Percentiles rank a stretch among this genome's conserved stretches.
phyloP scores from a whole-genome alignment of 2,797 vertebrate species.

The Sebastes taczanowskii region DNA sequence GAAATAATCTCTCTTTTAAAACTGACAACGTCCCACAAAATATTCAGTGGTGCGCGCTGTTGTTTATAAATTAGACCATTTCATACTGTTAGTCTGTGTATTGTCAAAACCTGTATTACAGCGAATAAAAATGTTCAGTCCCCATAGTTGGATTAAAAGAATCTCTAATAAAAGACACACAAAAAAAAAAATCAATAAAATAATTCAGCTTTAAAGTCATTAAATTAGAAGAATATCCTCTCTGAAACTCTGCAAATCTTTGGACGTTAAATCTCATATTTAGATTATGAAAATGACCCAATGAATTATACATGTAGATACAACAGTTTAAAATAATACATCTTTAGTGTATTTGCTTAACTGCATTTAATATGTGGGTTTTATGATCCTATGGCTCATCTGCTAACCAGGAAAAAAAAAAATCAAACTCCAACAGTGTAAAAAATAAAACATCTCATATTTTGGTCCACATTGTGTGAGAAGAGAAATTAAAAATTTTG shows the following conservation, averaged over 20 bases:
- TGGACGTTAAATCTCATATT: conserved; percentile 8
- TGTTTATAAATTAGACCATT: conserved; percentile 37
- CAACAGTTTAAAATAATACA: conserved; percentile 19
- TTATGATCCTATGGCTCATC: not conserved
- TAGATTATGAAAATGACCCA: not conserved
- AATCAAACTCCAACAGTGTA: conserved; percentile 21
- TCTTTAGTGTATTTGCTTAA: not conserved
- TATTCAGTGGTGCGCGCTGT: conserved; percentile 1
- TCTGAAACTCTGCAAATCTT: conserved; percentile 17
- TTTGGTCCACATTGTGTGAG: conserved; percentile 13
- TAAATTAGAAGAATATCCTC: conserved; percentile 40
- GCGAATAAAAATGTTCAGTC: conserved; percentile 23
- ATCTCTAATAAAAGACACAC: conserved; percentile 26
- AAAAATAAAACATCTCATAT: not conserved
- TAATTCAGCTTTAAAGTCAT: conserved; percentile 27
- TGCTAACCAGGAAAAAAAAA: conserved; percentile 13
- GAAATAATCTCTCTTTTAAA: conserved; percentile 47
- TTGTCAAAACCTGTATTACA: conserved; percentile 28
- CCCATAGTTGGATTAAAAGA: conserved; percentile 35
- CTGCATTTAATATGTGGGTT: conserved; percentile 6
- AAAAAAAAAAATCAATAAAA: conserved; percentile 39
- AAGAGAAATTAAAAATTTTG: conserved; percentile 15
- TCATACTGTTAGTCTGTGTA: conserved; percentile 9
- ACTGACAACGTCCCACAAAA: conserved; percentile 18
- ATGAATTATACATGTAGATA: conserved; percentile 25